Percentiles rank a stretch among this genome's conserved stretches.
phyloP scores from a whole-genome alignment of 2,888 invertebrate species.

The Chymomyza fuscimana region DNA sequence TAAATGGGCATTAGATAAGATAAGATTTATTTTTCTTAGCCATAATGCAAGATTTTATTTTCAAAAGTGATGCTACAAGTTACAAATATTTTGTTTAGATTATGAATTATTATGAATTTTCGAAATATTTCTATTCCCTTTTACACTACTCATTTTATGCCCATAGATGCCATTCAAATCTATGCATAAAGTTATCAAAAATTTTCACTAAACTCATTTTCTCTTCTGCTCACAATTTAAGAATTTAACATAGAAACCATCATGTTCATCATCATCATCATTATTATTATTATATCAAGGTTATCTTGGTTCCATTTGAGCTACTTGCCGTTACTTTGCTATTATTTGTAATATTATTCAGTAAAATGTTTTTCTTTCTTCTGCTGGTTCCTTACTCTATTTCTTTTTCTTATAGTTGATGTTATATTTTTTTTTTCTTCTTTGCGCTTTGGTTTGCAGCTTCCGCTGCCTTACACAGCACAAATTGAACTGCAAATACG shows the following conservation, averaged over 20 bases:
- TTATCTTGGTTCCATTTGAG: neutral
- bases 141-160: too few relatives aligned
- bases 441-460: slow-evolving; percentile 48
- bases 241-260: neutral
- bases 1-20: too few relatives aligned
- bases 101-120: too few relatives aligned
- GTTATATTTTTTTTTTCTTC: neutral
- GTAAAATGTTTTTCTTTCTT: neutral
- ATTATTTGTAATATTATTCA: neutral
- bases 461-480: slow-evolving; percentile 68
- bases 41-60: too few relatives aligned
- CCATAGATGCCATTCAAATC: too few relatives aligned
- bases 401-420: neutral
- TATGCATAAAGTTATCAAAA: too few relatives aligned
- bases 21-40: too few relatives aligned
- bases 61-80: too few relatives aligned
- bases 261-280: neutral
- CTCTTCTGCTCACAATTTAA: neutral
- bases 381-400: neutral
- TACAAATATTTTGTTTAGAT: too few relatives aligned
- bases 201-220: neutral
- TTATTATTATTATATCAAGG: neutral
- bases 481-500: slow-evolving; percentile 65
- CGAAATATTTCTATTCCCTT: too few relatives aligned
- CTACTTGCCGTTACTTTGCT: neutral